Evolutionary conservation across 2,888 invertebrate species (phyloP).

Genomic region (Ectobius pallidus): DNA sequence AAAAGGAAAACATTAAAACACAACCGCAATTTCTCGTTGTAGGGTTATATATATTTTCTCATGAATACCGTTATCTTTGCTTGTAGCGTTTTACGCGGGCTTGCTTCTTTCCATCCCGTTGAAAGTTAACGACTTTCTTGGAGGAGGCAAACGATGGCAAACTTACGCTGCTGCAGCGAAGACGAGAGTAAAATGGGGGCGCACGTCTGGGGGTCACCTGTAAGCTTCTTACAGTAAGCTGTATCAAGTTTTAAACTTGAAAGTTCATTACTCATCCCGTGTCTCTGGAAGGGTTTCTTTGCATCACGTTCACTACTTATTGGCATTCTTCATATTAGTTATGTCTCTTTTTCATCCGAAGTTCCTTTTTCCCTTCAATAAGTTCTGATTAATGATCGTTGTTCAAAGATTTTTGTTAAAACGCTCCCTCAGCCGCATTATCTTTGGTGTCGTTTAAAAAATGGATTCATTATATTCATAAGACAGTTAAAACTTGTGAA

Average conservation of each 20-base stretch:
- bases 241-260: background rate
- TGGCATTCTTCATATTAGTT: background rate
- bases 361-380: no score
- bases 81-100: background rate
- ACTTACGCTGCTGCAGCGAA: background rate
- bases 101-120: background rate
- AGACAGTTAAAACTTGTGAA: no score
- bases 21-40: background rate
- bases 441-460: no score
- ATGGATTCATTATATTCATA: no score
- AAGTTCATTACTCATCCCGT: background rate
- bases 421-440: no score
- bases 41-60: background rate
- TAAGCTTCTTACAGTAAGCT: conserved; percentile 5
- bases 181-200: background rate
- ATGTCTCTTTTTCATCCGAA: no score
- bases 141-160: background rate
- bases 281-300: background rate
- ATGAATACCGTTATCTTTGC: conserved; percentile 1
- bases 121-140: background rate
- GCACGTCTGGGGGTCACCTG: conserved; percentile 5
- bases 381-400: no score
- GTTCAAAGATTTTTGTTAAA: no score
- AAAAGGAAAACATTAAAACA: background rate
- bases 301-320: background rate